These are phyloP conservation scores for Thyatira batis DNA, from an alignment of 2,888 invertebrate species.

Conservation along the genomic window DNA sequence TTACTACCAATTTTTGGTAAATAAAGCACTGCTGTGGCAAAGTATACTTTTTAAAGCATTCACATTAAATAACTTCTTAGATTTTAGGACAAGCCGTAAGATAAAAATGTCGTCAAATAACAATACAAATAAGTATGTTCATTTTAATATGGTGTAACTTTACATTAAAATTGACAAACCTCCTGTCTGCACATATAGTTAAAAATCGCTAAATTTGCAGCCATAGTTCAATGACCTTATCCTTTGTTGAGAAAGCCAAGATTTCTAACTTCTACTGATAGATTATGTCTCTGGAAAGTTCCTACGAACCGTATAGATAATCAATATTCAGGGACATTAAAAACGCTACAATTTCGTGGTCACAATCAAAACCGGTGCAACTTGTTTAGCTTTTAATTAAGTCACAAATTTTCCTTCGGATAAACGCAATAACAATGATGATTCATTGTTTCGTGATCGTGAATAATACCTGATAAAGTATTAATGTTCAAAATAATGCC, in stretches of 20 bases:
- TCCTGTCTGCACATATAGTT: background rate
- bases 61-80: no score
- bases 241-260: slow-evolving; percentile 1
- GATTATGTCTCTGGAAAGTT: slow-evolving; percentile 33
- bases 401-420: slow-evolving; percentile 17
- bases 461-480: slow-evolving; percentile 5
- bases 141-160: no score
- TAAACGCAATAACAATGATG: slow-evolving; percentile 47
- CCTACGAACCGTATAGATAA: slow-evolving; percentile 15
- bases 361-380: slow-evolving; percentile 27
- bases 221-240: background rate
- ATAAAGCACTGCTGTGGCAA: no score
- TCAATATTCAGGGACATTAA: slow-evolving; percentile 16
- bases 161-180: no score
- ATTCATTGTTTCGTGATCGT: slow-evolving; percentile 29
- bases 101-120: no score
- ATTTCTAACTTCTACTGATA: slow-evolving; percentile 1
- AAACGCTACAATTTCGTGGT: background rate
- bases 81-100: no score
- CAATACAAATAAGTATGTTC: no score
- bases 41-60: no score
- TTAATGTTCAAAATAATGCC: slow-evolving; percentile 1
- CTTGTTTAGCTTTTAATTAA: slow-evolving; percentile 18
- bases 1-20: no score
- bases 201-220: background rate